A percentile compares a stretch with the other conserved stretches of the same genome.
Conservation (phyloP, 1,140 invertebrate genomes). For the Spodoptera litura region DNA sequence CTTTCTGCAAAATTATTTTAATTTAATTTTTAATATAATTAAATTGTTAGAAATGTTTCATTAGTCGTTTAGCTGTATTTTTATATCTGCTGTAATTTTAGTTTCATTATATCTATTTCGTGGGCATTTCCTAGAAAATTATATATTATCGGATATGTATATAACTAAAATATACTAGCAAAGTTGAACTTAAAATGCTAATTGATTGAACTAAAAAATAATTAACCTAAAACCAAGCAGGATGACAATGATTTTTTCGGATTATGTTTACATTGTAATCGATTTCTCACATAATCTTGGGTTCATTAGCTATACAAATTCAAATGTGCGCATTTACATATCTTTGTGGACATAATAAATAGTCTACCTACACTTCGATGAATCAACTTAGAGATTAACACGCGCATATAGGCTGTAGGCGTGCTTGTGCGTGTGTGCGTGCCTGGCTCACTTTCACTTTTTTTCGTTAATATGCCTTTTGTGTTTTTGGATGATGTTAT, state of each 20-base stretch:
- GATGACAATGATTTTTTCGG: conserved; percentile 19
- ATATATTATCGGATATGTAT: background rate
- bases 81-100: too few species aligned
- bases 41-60: background rate
- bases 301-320: conserved; percentile 35
- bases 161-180: background rate
- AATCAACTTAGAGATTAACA: conserved; percentile 45
- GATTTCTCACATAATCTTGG: conserved; percentile 40
- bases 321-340: conserved; percentile 39
- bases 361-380: conserved; percentile 39
- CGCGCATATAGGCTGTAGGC: conserved; percentile 29
- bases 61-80: background rate
- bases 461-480: conserved; percentile 82
- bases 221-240: background rate
- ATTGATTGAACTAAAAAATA: background rate
- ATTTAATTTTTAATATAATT: background rate
- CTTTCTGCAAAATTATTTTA: background rate
- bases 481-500: conserved; percentile 79
- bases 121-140: too few species aligned
- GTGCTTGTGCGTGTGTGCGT: conserved; percentile 35
- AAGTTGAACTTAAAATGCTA: background rate
- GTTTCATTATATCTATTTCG: too few species aligned
- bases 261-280: conserved; percentile 23
- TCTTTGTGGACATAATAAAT: conserved; percentile 36
- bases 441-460: conserved; percentile 73